These are phyloP conservation scores for Myotis pilosus DNA, from an alignment of 2,797 vertebrate species.

Conservation along the genomic window DNA sequence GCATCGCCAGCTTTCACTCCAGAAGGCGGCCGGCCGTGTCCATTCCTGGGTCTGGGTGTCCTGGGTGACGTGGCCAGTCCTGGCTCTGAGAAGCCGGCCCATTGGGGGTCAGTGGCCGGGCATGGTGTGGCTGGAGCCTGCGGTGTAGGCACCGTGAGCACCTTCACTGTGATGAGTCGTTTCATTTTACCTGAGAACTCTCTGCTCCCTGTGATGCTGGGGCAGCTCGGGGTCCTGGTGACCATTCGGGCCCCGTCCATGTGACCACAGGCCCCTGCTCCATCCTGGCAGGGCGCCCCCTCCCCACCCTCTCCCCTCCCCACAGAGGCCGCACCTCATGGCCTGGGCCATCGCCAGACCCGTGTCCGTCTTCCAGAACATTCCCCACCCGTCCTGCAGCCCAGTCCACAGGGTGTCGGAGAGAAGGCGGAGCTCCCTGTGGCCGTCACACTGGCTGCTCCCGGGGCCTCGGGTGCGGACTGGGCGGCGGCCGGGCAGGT, in stretches of 20 bases:
- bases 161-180: not conserved
- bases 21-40: not conserved
- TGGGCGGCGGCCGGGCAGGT: not conserved
- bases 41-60: not conserved
- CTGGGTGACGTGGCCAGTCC: not conserved
- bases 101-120: not conserved
- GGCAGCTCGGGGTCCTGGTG: not conserved
- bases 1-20: not conserved
- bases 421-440: too few species aligned
- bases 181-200: not conserved
- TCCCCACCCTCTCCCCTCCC: too few species aligned
- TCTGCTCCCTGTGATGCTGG: not conserved
- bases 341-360: not conserved
- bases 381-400: not conserved
- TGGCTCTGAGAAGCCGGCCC: not conserved
- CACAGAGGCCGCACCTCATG: not conserved
- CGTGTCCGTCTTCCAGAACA: not conserved
- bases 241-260: accelerated
- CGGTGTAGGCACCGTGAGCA: not conserved
- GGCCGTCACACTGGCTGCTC: accelerated
- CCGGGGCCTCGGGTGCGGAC: accelerated
- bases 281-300: not conserved
- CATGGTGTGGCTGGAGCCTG: not conserved
- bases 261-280: not conserved
- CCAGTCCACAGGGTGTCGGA: not conserved